Percentiles rank a stretch among this genome's conserved stretches.
These are phyloP conservation scores for Metalampra italica DNA, from an alignment of 2,888 invertebrate species.

Conservation along the genomic window DNA sequence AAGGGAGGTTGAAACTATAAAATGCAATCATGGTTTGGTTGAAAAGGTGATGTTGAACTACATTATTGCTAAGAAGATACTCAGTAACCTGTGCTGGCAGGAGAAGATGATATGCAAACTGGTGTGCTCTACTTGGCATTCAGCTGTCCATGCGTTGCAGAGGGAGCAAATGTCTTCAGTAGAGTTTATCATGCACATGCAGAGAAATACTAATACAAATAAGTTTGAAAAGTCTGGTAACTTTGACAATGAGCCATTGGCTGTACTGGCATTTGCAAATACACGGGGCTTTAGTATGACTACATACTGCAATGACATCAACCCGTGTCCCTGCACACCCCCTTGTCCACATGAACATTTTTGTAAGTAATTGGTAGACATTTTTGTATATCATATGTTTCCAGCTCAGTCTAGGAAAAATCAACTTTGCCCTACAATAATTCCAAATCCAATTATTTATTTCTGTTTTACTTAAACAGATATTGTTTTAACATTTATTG, in stretches of 20 bases:
- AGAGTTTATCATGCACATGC: constrained; percentile 53
- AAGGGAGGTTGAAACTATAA: constrained; percentile 33
- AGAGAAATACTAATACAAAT: constrained; percentile 23
- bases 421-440: no score
- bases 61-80: constrained; percentile 61
- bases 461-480: no score
- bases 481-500: no score
- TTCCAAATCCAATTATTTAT: no score
- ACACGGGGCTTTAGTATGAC: constrained; percentile 34
- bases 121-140: constrained; percentile 61
- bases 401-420: no score
- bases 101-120: constrained; percentile 56
- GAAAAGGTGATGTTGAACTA: constrained; percentile 60
- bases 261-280: constrained; percentile 54
- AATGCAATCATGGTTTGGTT: constrained; percentile 36
- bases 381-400: neutral
- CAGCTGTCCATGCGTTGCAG: constrained; percentile 47
- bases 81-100: constrained; percentile 61
- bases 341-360: constrained; percentile 52
- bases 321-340: constrained; percentile 43
- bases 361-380: constrained; percentile 45
- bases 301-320: constrained; percentile 39
- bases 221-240: constrained; percentile 45
- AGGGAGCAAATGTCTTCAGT: constrained; percentile 48
- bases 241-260: constrained; percentile 53